A percentile compares a stretch with the other conserved stretches of the same genome.
Conservation (phyloP, 2,797 vertebrate genomes). For the Melanotaenia boesemani region DNA sequence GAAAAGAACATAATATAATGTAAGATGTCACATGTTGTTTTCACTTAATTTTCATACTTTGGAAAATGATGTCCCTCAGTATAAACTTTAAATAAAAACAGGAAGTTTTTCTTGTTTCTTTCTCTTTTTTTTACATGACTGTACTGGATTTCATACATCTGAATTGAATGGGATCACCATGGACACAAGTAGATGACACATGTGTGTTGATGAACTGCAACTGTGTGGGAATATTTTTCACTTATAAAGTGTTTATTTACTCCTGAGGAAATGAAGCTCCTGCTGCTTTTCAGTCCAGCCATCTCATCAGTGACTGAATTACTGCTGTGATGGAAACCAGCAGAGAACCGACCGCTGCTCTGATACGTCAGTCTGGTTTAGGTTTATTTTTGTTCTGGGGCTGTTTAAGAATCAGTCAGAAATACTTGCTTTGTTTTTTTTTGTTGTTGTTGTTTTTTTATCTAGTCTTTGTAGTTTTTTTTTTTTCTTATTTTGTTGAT, state of each 20-base stretch:
- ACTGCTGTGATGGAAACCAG: slow-evolving; percentile 37
- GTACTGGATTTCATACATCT: neutral
- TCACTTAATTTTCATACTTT: neutral
- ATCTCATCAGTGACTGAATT: slow-evolving; percentile 43
- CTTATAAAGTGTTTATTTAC: slow-evolving; percentile 12
- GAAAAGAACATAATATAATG: too few species aligned
- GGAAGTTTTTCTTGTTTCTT: neutral
- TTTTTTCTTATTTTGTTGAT: slow-evolving; percentile 12
- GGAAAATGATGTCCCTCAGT: neutral
- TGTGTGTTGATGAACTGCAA: slow-evolving; percentile 15
- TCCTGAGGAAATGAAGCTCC: slow-evolving; percentile 39
- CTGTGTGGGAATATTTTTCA: slow-evolving; percentile 20
- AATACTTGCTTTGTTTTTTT: slow-evolving; percentile 25
- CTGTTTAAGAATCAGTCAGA: slow-evolving; percentile 28
- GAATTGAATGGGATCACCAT: neutral
- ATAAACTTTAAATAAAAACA: neutral
- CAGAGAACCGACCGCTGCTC: slow-evolving; percentile 33
- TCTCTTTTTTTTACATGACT: neutral
- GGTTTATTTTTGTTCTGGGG: slow-evolving; percentile 30
- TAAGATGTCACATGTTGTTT: neutral
- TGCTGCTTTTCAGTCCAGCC: slow-evolving; percentile 46
- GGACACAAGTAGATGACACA: slow-evolving; percentile 4
- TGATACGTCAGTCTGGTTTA: slow-evolving; percentile 11
- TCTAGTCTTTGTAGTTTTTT: too few species aligned
- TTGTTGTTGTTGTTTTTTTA: neutral